phyloP scores from a whole-genome alignment of 2,113 vertebrate genomes.

The Delphinapterus leucas region DNA sequence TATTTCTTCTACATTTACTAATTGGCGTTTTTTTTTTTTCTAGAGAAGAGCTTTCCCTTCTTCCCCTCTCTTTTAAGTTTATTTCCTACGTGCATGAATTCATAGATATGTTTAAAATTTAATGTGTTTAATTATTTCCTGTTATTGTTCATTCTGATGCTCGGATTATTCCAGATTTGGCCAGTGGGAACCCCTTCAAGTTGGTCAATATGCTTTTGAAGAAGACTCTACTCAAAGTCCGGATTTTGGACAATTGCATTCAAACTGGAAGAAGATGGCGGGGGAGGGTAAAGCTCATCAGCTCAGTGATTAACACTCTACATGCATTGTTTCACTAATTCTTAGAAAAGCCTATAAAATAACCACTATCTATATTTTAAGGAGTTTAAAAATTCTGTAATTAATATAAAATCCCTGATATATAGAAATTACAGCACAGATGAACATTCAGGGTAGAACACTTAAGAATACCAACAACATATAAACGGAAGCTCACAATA shows the following conservation, averaged over 20 bases:
- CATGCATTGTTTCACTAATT: background rate
- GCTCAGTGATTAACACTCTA: background rate
- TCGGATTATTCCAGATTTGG: background rate
- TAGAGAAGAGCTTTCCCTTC: background rate
- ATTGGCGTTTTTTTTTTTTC: background rate
- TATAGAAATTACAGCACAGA: background rate
- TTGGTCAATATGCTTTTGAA: background rate
- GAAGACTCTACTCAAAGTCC: background rate
- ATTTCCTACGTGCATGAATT: background rate
- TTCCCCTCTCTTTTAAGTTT: background rate
- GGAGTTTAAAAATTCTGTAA: background rate
- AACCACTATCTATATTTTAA: background rate
- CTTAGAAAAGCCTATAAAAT: background rate
- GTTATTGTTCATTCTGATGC: background rate
- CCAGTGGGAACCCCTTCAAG: background rate
- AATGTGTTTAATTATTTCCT: background rate
- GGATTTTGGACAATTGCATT: background rate
- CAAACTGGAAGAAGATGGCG: background rate
- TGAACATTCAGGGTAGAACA: background rate
- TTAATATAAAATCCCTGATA: background rate
- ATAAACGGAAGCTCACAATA: background rate
- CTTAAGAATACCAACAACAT: background rate
- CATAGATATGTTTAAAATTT: background rate
- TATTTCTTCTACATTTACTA: background rate
- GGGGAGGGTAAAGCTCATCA: background rate